Evolutionary conservation across 2,797 vertebrate species (phyloP).

Genomic region (Coregonus ussuriensis): DNA sequence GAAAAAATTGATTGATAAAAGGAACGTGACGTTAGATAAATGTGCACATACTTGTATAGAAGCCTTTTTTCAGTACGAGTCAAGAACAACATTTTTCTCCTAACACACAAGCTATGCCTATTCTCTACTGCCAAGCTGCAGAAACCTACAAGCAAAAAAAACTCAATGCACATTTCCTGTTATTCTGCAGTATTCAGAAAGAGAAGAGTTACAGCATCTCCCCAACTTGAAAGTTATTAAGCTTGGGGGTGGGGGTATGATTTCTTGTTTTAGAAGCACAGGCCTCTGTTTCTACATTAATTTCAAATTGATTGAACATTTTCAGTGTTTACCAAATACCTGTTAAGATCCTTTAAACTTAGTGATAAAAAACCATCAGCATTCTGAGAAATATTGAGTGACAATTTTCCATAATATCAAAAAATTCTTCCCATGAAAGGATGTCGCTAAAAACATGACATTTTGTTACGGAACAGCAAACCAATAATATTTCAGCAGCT

Average conservation of each 20-base stretch:
- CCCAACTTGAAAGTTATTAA: neutral
- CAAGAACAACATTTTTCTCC: conserved; percentile 25
- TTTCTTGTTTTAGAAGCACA: neutral
- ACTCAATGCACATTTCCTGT: neutral
- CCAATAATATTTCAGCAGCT: conserved; percentile 29
- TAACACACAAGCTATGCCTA: conserved; percentile 4
- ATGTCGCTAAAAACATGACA: neutral
- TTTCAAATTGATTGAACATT: neutral
- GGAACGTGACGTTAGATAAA: conserved; percentile 65
- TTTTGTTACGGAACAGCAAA: neutral
- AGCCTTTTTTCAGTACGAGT: conserved; percentile 28
- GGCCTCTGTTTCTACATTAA: neutral
- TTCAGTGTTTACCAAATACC: neutral
- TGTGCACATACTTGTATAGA: conserved; percentile 36
- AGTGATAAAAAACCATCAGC: neutral
- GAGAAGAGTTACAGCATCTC: neutral
- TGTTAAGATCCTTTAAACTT: neutral
- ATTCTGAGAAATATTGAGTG: neutral
- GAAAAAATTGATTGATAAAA: conserved; percentile 21
- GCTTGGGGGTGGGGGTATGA: neutral
- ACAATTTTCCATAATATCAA: neutral
- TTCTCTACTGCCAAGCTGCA: neutral
- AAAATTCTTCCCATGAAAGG: neutral
- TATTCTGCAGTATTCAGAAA: neutral
- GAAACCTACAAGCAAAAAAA: neutral